Conservation (phyloP, 2,797 vertebrate genomes). For the Serranus cabrilla region DNA sequence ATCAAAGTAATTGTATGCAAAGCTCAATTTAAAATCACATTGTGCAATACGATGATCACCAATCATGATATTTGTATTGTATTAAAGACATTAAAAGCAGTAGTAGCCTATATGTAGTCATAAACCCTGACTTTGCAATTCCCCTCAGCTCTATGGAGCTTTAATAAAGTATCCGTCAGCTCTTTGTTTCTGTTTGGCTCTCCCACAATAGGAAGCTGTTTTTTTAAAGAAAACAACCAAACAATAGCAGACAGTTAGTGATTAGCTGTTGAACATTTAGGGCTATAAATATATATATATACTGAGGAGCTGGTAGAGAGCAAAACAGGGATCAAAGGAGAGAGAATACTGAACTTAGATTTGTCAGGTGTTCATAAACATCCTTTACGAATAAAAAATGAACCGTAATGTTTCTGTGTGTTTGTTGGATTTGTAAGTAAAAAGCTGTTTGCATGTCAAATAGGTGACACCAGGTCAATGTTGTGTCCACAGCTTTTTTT, state of each 20-base stretch:
- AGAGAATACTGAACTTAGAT: not conserved
- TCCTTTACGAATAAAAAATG: not conserved
- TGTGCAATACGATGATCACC: not conserved
- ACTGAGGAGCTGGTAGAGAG: not conserved
- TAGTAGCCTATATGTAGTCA: not conserved
- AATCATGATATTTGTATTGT: not conserved
- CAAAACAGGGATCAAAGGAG: not conserved
- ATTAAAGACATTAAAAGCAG: not conserved
- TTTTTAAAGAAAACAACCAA: no score
- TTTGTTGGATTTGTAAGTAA: not conserved
- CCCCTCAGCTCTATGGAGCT: not conserved
- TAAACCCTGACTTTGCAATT: not conserved
- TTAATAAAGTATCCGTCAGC: not conserved
- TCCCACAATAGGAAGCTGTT: no score
- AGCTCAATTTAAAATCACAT: not conserved
- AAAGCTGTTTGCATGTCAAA: not conserved
- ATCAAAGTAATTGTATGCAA: not conserved
- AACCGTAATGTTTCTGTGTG: not conserved
- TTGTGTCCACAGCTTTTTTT: not conserved
- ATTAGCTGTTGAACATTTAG: not conserved
- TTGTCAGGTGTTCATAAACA: not conserved
- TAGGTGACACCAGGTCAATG: no score
- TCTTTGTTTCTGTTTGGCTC: constrained; percentile 4
- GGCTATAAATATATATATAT: not conserved
- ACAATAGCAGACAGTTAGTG: not conserved